These are phyloP conservation scores for Nipponia nippon DNA, from an alignment of 2,113 vertebrate genomes.

Conservation along the genomic window DNA sequence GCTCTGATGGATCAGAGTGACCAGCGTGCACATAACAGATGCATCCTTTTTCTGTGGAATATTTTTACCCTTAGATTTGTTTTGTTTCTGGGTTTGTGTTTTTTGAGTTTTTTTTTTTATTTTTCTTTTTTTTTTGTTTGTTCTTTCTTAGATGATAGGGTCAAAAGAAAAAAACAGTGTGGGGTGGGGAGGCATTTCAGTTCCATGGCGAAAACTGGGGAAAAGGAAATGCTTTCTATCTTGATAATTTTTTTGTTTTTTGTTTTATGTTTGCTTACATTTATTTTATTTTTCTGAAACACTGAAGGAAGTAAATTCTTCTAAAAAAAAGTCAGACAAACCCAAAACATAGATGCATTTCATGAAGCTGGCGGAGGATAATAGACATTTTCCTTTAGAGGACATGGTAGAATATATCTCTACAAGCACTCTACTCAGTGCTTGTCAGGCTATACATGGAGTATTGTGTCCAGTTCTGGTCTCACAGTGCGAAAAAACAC, in stretches of 20 bases:
- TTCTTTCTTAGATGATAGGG: background rate
- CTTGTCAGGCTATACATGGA: background rate
- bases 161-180: background rate
- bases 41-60: background rate
- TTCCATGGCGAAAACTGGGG: background rate
- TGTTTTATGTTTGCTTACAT: background rate
- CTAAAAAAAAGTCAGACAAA: rapidly evolving
- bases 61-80: background rate
- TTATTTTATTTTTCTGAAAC: background rate
- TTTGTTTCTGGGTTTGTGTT: background rate
- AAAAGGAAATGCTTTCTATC: background rate
- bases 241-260: rapidly evolving
- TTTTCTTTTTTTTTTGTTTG: background rate
- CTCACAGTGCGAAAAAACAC: background rate
- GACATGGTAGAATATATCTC: background rate
- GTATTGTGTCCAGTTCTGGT: background rate
- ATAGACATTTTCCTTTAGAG: background rate
- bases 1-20: background rate
- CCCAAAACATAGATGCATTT: background rate
- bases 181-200: background rate
- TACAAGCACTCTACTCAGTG: background rate
- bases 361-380: background rate
- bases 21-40: background rate
- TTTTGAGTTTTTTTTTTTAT: background rate
- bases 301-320: background rate